Base-by-base conservation (phyloP, 2,888 invertebrate species). In the Lasioglossum leucozonium region DNA sequence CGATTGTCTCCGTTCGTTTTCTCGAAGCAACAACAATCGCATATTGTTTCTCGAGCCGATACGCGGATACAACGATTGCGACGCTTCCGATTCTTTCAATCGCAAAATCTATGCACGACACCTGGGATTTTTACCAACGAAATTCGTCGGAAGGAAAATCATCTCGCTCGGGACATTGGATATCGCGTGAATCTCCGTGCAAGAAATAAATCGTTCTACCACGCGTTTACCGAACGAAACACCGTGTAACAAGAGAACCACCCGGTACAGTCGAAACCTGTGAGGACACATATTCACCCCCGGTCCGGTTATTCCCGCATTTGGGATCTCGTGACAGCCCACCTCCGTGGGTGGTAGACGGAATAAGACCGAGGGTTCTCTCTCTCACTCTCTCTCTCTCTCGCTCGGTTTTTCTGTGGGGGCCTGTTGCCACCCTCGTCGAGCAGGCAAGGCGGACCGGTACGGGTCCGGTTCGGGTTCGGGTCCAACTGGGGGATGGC, bases 261-360 rank as follows among this genome's bases (percentile, higher is more conserved):
- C n/a, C 40, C 76, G 84, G 75, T 75, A 47, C 37, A 30, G 26
- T 85, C 72, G n/a, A 72, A 76, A 69, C 42, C 42, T 22, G 37
- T 62, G 22, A 62, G 86, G 74, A 74, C 65, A 55, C 55, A 75
- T n/a, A n/a, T 86, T 82, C 86, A 77, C 86, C 87, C 80, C 87
- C 34, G 74, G 42, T 58, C 73, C 77, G 84, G 77, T 81, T 76
- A 72, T 85, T 78, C 88, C 87, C 88, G 82, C 87, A 89, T 91
- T 93, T 86, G 72, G 89, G 87, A 91, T 90, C 91, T 78, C 84
- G 84, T 78, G 83, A 77, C 87, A 80, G 47, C 72, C 69, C 37
- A 58, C 77, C 93, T 83, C 89, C 85, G 93, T 93, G 93, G 93
- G 93, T 93, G 93, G 93, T 91, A 90, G 90, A 91, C 89, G 91